Evolutionary conservation across 2,888 invertebrate species (phyloP), one percentile per base, ranked within the genome.

Genomic region (Phragmatobia fuliginosa): DNA sequence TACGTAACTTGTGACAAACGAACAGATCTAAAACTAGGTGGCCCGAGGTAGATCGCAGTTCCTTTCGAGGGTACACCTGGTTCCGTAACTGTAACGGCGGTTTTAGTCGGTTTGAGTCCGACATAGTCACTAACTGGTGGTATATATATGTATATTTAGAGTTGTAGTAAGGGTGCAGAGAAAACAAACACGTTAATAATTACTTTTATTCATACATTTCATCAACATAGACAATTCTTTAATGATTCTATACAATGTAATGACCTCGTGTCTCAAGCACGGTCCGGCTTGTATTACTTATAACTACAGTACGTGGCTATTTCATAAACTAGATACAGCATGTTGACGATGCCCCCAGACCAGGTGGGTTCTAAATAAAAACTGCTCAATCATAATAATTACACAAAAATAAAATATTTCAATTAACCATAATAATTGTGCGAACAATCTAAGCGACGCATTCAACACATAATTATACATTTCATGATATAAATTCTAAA

Each of bases 181-280:
- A 73, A 83, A 79, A 81, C 66, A 60, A 66, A 32, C 14, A 25
- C 70, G 65, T 74, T 83, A 82, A 83, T 86, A 83, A 85, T 87
- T 88, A 88, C 86, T 90, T 87, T 80, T 89, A 90, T 88, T 88
- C 80, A 87, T 89, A 88, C 85, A 89, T 85, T 81, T 85, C 83
- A 83, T 84, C 84, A 84, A 85, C 81, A 78, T 77, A 74, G 76
- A 85, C 81, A 83, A 82, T 80, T 76, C 81, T 80, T 82, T 73
- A 83, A 68, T 81, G 76, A 79, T 81, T 64, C 70, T 76, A 74
- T 65, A 72, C 64, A 68, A 66, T 67, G 72, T 62, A 71, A 68
- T 61, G 64, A 72, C 72, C 72, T 58, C 58, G 66, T 71, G 63
- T 69, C 74, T 36, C 72, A 8, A 70, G 45, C 74, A 74, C 66